Evolutionary conservation across 2,888 invertebrate genomes (phyloP), one percentile per base, ranked within the genome.

Genomic region (Subacronicta megacephala): DNA sequence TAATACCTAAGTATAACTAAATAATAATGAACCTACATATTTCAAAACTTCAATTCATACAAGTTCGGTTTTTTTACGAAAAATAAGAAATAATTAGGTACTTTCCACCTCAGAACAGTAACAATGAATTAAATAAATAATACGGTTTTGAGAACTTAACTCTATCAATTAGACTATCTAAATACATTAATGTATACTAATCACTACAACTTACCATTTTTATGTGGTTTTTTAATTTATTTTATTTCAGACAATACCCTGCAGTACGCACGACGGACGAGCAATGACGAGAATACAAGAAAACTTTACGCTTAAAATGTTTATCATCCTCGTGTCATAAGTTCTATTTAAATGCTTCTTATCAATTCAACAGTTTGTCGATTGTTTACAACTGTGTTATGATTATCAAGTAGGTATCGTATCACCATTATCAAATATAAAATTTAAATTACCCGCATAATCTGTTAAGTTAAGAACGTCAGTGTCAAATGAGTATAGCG

Each of bases 131-230:
- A n/a, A n/a, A n/a, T n/a, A n/a, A n/a, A n/a, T n/a, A n/a, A n/a
- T n/a, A n/a, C n/a, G n/a, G n/a, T n/a, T n/a, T n/a, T n/a, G n/a
- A n/a, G n/a, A n/a, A n/a, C n/a, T n/a, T n/a, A n/a, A n/a, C n/a
- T n/a, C n/a, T n/a, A n/a, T n/a, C n/a, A n/a, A n/a, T n/a, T n/a
- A n/a, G n/a, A n/a, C n/a, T n/a, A n/a, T n/a, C n/a, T n/a, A n/a
- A n/a, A n/a, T n/a, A n/a, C n/a, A n/a, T n/a, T n/a, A n/a, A n/a
- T n/a, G n/a, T n/a, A n/a, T n/a, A n/a, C n/a, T n/a, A n/a, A n/a
- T n/a, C n/a, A n/a, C n/a, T n/a, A n/a, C n/a, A 12, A 55, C 78
- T 69, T 50, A 78, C 80, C 79, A 80, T 78, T 31, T 66, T 66
- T 55, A 1, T 15, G 16, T 38, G 41, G 35, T 37, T 53, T 60